Percentiles rank a stretch among this genome's conserved stretches.
phyloP scores from a whole-genome alignment of 2,888 invertebrate genomes.

The Philaethria dido region DNA sequence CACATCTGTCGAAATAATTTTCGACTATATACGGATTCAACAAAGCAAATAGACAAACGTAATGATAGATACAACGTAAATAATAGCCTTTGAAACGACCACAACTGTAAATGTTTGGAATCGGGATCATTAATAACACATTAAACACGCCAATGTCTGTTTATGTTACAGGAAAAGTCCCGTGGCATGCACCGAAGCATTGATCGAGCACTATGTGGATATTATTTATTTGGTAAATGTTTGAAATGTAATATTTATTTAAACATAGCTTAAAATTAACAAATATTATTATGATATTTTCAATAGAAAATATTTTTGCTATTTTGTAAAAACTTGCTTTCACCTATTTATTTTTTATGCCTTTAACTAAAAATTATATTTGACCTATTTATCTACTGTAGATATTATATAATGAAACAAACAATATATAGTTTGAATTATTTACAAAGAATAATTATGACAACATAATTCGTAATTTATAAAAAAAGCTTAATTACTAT shows the following conservation, averaged over 20 bases:
- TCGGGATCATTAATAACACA: slow-evolving; percentile 33
- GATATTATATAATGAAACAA: too few relatives aligned
- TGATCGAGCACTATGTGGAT: neutral
- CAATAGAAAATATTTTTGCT: too few relatives aligned
- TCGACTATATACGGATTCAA: neutral
- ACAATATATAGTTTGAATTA: too few relatives aligned
- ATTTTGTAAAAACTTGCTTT: too few relatives aligned
- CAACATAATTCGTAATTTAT: too few relatives aligned
- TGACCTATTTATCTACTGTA: too few relatives aligned
- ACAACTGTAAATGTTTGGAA: slow-evolving; percentile 30
- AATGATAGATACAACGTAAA: slow-evolving; percentile 26
- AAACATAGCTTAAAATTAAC: too few relatives aligned
- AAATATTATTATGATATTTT: too few relatives aligned
- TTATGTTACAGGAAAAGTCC: slow-evolving; percentile 31
- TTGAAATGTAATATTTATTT: neutral
- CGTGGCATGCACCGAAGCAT: neutral
- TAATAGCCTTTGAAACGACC: slow-evolving; percentile 20
- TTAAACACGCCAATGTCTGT: slow-evolving; percentile 28
- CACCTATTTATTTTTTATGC: too few relatives aligned
- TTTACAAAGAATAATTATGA: too few relatives aligned
- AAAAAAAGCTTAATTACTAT: too few relatives aligned
- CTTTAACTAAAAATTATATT: too few relatives aligned
- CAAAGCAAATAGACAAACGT: slow-evolving; percentile 8
- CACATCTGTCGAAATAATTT: neutral
- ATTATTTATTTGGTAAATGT: slow-evolving; percentile 3